Evolutionary conservation across 1,140 invertebrate genomes (phyloP), one percentile per base, ranked within the genome.

Genomic region (Eurosta solidaginis): DNA sequence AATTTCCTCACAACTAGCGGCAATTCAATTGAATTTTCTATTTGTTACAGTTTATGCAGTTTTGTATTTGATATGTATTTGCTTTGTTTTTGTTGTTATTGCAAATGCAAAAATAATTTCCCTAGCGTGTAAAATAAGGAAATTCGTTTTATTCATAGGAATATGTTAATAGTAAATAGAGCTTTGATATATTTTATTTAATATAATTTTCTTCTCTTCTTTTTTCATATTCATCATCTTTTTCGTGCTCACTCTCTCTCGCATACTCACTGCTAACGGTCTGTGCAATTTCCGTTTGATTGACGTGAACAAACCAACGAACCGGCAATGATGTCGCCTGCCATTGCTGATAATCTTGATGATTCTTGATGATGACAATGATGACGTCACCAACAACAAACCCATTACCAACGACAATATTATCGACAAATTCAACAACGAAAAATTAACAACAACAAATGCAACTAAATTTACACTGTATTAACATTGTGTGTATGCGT

Each of bases 351-450:
- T 74, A 49, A 49, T 47, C 45, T 47, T 74, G 42, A 49, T 47
- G 25, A 74, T 22, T 2, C 22, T n/a, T 29, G 45, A 27, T 74
- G 45, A 74, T 74, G 73, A 29, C 76, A 29, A 27, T 68, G 33
- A 68, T 77, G 47, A 22, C 36, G 59, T 22, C 33, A 40, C 17
- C 59, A 40, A 29, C n/a, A 40, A 68, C 59, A 68, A 68, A 59
- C 54, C 33, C 45, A 47, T 73, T 47, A 73, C 33, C 47, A 50
- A 22, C 14, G 36, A 47, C 45, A 75, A 74, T 27, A 45, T 82
- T 81, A 76, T 63, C 81, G 76, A 76, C 77, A 50, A 79, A 50
- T 20, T 75, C 78, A 80, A 79, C 63, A 76, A 63, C 63, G 40
- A 49, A 54, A 76, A 73, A 76, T 73, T 47, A 75, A 78, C 29